phyloP scores from a whole-genome alignment of 2,113 vertebrate genomes.

The Ceyx margarethae region DNA sequence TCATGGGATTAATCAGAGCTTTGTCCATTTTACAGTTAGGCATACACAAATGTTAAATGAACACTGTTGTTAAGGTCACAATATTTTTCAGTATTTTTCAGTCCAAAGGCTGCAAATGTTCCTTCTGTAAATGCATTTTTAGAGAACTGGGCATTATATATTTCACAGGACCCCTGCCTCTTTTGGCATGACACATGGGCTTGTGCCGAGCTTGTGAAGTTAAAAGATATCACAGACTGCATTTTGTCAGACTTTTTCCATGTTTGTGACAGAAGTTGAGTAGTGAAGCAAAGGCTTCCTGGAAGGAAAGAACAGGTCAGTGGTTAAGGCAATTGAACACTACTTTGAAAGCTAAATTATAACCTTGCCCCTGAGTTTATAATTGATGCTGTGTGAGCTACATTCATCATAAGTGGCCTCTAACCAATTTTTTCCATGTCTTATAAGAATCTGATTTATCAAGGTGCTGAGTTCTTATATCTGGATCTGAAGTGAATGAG shows the following conservation, averaged over 20 bases:
- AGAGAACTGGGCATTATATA: neutral
- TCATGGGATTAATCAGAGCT: neutral
- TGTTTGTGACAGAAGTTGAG: neutral
- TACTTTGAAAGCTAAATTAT: neutral
- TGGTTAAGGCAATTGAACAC: neutral
- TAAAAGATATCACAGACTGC: neutral
- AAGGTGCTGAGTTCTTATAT: neutral
- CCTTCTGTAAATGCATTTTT: neutral
- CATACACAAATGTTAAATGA: neutral
- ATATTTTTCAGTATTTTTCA: neutral
- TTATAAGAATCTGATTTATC: slow-evolving; percentile 9
- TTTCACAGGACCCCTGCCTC: neutral
- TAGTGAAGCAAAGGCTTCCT: neutral
- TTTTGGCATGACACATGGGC: neutral
- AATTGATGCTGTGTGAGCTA: neutral
- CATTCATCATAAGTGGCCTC: neutral
- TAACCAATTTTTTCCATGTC: neutral
- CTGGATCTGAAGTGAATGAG: neutral
- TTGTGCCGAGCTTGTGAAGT: neutral
- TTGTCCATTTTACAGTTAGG: neutral
- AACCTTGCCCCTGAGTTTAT: neutral
- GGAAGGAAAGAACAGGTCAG: neutral
- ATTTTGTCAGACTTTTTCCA: neutral
- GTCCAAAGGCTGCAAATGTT: neutral
- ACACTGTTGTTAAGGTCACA: neutral